phyloP scores from a whole-genome alignment of 1,140 invertebrate species.

The Cotesia glomerata region DNA sequence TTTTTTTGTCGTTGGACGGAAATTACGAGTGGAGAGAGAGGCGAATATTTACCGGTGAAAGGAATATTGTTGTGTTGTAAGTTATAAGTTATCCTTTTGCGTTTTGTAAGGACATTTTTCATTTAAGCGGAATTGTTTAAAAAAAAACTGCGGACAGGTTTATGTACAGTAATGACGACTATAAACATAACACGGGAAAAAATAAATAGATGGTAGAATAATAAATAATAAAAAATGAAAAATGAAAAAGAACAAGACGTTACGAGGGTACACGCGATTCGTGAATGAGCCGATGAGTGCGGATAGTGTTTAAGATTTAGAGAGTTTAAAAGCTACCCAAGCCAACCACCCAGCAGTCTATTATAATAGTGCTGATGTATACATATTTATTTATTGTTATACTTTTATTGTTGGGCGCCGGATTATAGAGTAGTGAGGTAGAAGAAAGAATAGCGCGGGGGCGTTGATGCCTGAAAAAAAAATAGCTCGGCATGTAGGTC shows the following conservation, averaged over 20 bases:
- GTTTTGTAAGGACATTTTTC: slow-evolving; percentile 8
- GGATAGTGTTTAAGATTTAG: background rate
- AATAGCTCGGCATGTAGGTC: slow-evolving; percentile 58
- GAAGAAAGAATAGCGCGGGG: background rate
- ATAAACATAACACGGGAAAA: background rate
- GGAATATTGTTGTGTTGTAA: background rate
- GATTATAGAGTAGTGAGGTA: background rate
- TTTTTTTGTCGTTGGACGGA: no score
- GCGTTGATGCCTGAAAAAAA: slow-evolving; percentile 37
- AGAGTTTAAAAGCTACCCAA: background rate
- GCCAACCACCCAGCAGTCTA: background rate
- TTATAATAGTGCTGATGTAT: background rate
- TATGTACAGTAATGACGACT: background rate
- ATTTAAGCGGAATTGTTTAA: background rate
- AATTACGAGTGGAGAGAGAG: no score
- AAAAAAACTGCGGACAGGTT: slow-evolving; percentile 22
- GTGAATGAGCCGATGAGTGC: background rate
- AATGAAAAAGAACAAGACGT: slow-evolving; percentile 15
- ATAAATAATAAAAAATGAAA: background rate
- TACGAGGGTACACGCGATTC: slow-evolving; percentile 9
- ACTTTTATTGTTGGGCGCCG: background rate
- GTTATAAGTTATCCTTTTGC: background rate
- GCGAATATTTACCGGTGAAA: background rate
- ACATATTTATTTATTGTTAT: background rate
- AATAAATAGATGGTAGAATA: slow-evolving; percentile 1